Percentiles rank a stretch among this genome's conserved stretches.
Evolutionary conservation across 2,797 vertebrate species (phyloP).

Genomic region (Periparus ater): DNA sequence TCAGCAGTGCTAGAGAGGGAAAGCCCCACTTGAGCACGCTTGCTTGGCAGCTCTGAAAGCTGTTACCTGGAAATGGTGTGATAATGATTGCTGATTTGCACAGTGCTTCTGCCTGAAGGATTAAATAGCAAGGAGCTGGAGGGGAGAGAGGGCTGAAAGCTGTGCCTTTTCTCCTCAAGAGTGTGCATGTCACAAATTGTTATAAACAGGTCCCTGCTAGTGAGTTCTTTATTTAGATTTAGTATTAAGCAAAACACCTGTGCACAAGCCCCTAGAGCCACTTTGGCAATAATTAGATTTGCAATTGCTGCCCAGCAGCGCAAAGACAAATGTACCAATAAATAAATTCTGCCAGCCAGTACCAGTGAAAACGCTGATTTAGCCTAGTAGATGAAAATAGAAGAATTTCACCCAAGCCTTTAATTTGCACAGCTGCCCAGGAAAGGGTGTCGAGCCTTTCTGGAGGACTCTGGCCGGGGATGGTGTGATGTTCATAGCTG

Average conservation of each 20-base stretch:
- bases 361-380: not conserved
- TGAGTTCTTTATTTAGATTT: conserved; percentile 20
- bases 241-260: conserved; percentile 6
- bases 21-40: not conserved
- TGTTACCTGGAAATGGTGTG: not conserved
- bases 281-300: conserved; percentile 21
- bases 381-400: not conserved
- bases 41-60: not conserved
- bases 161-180: not conserved
- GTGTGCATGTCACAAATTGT: not conserved
- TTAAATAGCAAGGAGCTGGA: not conserved
- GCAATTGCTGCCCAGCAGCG: not conserved
- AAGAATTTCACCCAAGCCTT: not conserved
- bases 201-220: not conserved
- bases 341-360: not conserved
- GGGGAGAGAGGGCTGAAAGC: not conserved
- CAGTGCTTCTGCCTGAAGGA: not conserved
- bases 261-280: not conserved
- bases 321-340: not conserved
- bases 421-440: not conserved
- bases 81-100: not conserved
- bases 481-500: not conserved
- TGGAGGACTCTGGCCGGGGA: not conserved
- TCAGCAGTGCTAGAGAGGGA: not conserved
- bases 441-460: not conserved